Evolutionary conservation across 1,140 invertebrate species (phyloP).

Genomic region (Bombus cullumanus): DNA sequence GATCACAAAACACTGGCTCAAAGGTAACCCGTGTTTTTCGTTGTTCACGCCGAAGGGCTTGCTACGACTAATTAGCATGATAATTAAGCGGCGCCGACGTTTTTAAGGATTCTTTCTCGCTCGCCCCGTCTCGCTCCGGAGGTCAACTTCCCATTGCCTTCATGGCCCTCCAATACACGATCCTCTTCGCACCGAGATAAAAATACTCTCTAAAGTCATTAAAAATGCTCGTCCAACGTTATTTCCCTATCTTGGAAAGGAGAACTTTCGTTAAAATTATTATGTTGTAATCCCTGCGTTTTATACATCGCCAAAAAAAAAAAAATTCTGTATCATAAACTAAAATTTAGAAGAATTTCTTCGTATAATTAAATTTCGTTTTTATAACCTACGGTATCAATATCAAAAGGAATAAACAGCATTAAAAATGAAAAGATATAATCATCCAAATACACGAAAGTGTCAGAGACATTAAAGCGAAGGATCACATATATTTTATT

Average conservation of each 20-base stretch:
- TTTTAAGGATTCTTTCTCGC: conserved; percentile 47
- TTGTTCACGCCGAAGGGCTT: conserved; percentile 44
- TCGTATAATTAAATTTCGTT: background rate
- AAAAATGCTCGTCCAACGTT: background rate
- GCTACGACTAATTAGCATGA: conserved; percentile 67
- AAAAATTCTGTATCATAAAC: background rate
- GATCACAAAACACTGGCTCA: conserved; percentile 47
- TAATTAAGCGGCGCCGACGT: conserved; percentile 65
- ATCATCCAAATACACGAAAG: background rate
- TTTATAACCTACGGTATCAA: background rate
- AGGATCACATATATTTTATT: no score
- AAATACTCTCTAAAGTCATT: background rate
- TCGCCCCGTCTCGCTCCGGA: background rate
- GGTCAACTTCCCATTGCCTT: conserved; percentile 42
- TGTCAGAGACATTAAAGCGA: no score
- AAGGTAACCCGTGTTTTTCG: conserved; percentile 47
- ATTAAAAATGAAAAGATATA: background rate
- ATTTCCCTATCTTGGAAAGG: background rate
- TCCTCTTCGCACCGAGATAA: background rate
- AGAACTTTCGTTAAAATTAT: background rate
- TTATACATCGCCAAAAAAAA: background rate
- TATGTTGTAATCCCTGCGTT: background rate
- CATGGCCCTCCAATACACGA: background rate
- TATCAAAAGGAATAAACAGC: no score
- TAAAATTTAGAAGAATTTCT: background rate